Conservation (phyloP, 2,888 invertebrate genomes). For the Lasioglossum villosulum region DNA sequence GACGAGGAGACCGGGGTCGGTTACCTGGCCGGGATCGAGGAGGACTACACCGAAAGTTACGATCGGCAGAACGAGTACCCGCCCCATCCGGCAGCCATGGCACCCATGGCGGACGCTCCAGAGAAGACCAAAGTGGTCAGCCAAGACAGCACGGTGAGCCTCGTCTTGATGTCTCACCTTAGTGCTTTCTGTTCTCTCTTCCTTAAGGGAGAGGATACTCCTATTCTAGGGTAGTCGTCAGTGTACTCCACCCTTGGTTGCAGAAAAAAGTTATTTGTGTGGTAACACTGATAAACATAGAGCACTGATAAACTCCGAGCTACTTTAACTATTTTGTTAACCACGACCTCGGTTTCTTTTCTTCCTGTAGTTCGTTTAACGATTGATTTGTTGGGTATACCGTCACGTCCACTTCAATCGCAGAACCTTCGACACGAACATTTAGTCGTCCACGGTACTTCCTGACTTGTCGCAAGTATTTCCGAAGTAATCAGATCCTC, state of each 20-base stretch:
- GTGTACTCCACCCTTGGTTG: no score
- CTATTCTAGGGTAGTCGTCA: no score
- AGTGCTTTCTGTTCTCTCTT: background rate
- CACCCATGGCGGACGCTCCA: conserved; percentile 65
- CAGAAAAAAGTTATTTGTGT: no score
- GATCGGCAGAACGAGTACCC: conserved; percentile 60
- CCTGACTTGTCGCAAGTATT: background rate
- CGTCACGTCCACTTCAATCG: background rate
- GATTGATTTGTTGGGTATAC: background rate
- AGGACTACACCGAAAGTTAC: conserved; percentile 71
- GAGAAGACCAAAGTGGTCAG: conserved; percentile 73
- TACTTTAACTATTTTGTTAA: no score
- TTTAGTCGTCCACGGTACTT: background rate
- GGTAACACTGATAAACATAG: no score
- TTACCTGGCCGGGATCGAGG: conserved; percentile 78
- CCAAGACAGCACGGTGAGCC: conserved; percentile 78
- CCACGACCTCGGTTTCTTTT: background rate
- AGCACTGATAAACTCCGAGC: no score
- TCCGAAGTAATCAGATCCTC: background rate
- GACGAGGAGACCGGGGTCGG: conserved; percentile 79
- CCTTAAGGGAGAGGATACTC: no score
- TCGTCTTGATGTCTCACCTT: background rate
- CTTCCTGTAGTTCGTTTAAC: background rate
- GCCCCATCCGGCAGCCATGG: conserved; percentile 62
- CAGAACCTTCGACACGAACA: background rate